Evolutionary conservation across 2,888 invertebrate genomes (phyloP).

Genomic region (Caenorhabditis uteleia): DNA sequence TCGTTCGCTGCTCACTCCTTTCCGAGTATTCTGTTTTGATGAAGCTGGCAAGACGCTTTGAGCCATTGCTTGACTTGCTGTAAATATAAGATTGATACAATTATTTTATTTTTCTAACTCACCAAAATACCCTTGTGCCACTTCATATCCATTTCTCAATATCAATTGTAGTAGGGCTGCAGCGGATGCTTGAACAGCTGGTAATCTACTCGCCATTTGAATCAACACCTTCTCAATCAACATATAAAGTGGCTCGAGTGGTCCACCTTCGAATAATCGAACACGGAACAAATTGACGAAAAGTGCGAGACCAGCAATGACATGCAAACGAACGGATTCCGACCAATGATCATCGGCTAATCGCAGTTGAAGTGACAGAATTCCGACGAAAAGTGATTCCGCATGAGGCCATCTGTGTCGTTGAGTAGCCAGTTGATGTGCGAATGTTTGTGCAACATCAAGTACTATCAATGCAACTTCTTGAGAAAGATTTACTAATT

Average conservation of each 20-base stretch:
- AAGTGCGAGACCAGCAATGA: constrained; percentile 87
- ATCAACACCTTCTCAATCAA: constrained; percentile 63
- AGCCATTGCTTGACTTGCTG: constrained; percentile 39
- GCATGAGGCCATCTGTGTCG: constrained; percentile 71
- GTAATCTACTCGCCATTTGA: constrained; percentile 60
- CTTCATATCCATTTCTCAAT: constrained; percentile 63
- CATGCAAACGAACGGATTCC: constrained; percentile 85
- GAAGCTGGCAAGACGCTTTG: constrained; percentile 35
- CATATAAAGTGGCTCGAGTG: constrained; percentile 60
- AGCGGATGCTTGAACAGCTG: constrained; percentile 62
- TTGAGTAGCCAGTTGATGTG: constrained; percentile 54
- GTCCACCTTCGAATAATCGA: constrained; percentile 60
- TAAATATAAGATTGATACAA: neutral
- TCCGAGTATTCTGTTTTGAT: constrained; percentile 5
- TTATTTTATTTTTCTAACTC: neutral
- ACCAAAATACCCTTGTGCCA: constrained; percentile 46
- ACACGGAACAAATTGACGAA: constrained; percentile 81
- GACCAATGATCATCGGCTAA: constrained; percentile 88
- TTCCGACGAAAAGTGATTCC: constrained; percentile 78
- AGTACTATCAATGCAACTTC: constrained; percentile 87
- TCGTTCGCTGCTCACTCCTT: constrained; percentile 42
- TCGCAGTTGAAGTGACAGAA: constrained; percentile 85
- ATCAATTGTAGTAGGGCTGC: constrained; percentile 67
- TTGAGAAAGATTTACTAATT: constrained; percentile 80
- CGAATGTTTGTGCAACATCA: constrained; percentile 76